Conservation (phyloP, 2,797 vertebrate genomes). For the Peromyscus attwateri region DNA sequence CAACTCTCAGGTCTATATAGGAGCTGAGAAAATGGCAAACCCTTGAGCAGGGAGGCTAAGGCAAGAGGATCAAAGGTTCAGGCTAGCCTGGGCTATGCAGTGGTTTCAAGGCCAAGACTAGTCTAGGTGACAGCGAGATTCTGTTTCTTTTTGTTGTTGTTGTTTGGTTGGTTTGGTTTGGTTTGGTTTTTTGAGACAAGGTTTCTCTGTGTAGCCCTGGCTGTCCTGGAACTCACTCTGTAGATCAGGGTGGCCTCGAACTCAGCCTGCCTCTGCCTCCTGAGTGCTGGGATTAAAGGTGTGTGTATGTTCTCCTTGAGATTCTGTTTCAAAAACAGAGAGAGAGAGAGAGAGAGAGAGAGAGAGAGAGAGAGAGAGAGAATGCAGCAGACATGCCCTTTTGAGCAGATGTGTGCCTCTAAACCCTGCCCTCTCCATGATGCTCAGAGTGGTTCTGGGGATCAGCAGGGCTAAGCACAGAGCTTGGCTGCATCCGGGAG, state of each 20-base stretch:
- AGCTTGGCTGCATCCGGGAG: neutral
- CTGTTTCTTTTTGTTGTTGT: neutral
- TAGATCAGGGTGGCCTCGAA: neutral
- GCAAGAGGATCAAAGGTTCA: neutral
- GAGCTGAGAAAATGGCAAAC: neutral
- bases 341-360: neutral
- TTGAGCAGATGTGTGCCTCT: neutral
- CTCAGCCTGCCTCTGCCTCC: neutral
- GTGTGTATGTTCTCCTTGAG: neutral
- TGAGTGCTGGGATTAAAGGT: neutral
- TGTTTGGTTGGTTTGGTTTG: no score
- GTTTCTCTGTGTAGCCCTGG: neutral
- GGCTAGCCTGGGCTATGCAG: neutral
- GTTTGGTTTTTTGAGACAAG: neutral
- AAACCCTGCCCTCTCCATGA: neutral
- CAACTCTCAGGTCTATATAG: neutral
- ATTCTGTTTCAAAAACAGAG: neutral
- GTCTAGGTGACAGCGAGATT: neutral
- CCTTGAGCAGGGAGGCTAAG: neutral
- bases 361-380: neutral
- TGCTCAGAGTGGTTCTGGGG: neutral
- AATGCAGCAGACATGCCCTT: no score
- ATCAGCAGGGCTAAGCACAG: fast-evolving
- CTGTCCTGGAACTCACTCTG: neutral
- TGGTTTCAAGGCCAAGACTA: neutral